Evolutionary conservation across 2,797 vertebrate species (phyloP), one percentile per base, ranked within the genome.

Genomic region (Atherinosoma microstoma): DNA sequence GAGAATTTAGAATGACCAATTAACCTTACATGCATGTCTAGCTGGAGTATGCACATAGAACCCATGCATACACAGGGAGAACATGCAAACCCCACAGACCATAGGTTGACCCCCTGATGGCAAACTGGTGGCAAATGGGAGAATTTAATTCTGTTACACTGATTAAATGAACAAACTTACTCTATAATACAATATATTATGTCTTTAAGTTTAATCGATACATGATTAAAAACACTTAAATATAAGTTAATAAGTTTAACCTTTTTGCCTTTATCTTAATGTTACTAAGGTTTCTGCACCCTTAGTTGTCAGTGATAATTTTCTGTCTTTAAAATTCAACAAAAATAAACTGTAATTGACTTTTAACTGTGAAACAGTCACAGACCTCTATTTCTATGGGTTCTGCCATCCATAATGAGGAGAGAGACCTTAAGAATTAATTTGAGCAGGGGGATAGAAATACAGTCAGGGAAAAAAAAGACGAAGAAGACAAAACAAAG

Each of bases 381-480:
- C 20, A 24, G 49, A 24, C n/a, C 10, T 51, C 11, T 4, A 24
- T 13, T 53, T 54, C 24, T 54, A 2, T 54, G 11, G 6, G 29
- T 53, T 42, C 65, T 57, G 49, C 73, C 51, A 36, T 84, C 32
- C 47, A 82, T 79, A 78, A 79, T 84, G 18, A n/a, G 7, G 16
- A 90, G 7, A 10, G 1, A 66, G 1, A 56, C 58, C 81, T 84
- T 67, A 78, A 83, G 76, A 82, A 86, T 72, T 3, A 64, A 88
- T 56, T 58, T 29, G 20, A 54, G 42, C 59, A 35, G 12, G 65
- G 22, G 61, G 35, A 20, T 2, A 65, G 38, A 77, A 77, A 78
- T 57, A 73, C 9, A 35, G 30, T 18, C 10, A 42, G 32, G 24
- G 8, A 20, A 2, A 47, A 49, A 7, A 80, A 66, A 72, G 47